Evolutionary conservation across 2,888 invertebrate species (phyloP).

Genomic region (Agrilus cyanescens): DNA sequence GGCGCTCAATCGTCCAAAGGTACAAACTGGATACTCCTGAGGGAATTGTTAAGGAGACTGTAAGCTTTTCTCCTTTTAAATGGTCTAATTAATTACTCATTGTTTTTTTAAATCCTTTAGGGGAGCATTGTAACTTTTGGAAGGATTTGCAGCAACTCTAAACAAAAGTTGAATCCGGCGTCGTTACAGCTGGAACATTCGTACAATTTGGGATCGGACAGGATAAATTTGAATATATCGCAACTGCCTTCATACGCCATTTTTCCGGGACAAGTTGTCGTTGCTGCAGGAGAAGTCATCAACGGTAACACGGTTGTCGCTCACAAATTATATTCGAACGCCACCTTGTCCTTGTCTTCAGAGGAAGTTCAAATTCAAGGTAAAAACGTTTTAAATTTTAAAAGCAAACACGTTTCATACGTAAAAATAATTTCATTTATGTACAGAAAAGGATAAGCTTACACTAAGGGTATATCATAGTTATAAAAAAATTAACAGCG

Average conservation of each 20-base stretch:
- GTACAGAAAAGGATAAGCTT: too few species aligned
- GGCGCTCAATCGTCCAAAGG: slow-evolving; percentile 24
- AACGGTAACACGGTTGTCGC: slow-evolving; percentile 57
- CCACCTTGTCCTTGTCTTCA: slow-evolving; percentile 32
- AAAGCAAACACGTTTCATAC: too few species aligned
- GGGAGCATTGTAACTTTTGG: slow-evolving; percentile 42
- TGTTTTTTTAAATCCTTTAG: slow-evolving; percentile 23
- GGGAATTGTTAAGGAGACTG: slow-evolving; percentile 7
- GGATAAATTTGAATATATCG: slow-evolving; percentile 36
- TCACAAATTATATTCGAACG: slow-evolving; percentile 50
- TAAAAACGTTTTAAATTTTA: slow-evolving; percentile 12
- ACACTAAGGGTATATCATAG: too few species aligned
- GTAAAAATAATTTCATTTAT: too few species aligned
- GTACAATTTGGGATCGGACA: slow-evolving; percentile 39
- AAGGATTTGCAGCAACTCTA: slow-evolving; percentile 62
- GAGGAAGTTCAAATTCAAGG: slow-evolving; percentile 34
- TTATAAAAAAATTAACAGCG: too few species aligned
- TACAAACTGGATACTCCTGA: slow-evolving; percentile 23
- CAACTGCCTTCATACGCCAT: slow-evolving; percentile 49
- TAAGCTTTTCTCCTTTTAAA: slow-evolving; percentile 5
- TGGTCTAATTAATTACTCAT: neutral
- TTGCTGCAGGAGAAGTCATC: slow-evolving; percentile 60
- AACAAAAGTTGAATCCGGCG: slow-evolving; percentile 57
- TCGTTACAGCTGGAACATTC: slow-evolving; percentile 60
- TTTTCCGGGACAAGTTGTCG: slow-evolving; percentile 71